Base-by-base conservation (phyloP, 2,797 vertebrate genomes). In the Gymnothorax reevesii region DNA sequence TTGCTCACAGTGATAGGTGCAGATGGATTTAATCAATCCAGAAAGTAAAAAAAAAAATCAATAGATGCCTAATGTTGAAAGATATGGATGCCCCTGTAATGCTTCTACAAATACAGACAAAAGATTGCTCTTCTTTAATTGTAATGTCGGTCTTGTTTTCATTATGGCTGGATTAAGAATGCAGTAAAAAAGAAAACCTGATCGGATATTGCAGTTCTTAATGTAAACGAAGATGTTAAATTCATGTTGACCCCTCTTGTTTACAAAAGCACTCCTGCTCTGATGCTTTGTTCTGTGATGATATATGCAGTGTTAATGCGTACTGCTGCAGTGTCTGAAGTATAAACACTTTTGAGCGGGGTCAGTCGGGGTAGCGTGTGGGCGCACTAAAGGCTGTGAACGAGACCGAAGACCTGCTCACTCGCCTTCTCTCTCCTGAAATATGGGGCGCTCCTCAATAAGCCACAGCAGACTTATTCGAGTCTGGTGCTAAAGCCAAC, bases 41-140 rank as follows among this genome's bases (percentile, higher is more conserved):
- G 79, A 73, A 71, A 33, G 83, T 64, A 90, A 86, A 80, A 88
- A 90, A 80, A 88, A 90, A 91, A 90, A 73, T 82, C 77, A 57
- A 84, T 87, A 2, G 80, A 88, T 90, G 86, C 89, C 90, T 86
- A 88, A 89, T 88, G 85, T 84, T 91, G 90, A 93, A 90, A 93
- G 88, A 94, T 94, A 89, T 85, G 86, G 88, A 42, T 93, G 92
- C 94, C 93, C 93, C 95, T 94, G 93, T 15, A 49, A 77, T 15
- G 52, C 49, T 80, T 49, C 9, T 80, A 22, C 52, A 42, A 80
- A 22, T 52, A 7, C n/a, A n/a, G 20, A 80, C n/a, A 52, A 80
- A 20, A 42, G 77, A 55, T 80, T 33, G 6, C n/a, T n/a, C 49
- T n/a, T 17, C 77, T 80, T n/a, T 80, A 79, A 79, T 33, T 20